phyloP scores from a whole-genome alignment of 2,797 vertebrate species.

The Percopsis omiscomaycus region DNA sequence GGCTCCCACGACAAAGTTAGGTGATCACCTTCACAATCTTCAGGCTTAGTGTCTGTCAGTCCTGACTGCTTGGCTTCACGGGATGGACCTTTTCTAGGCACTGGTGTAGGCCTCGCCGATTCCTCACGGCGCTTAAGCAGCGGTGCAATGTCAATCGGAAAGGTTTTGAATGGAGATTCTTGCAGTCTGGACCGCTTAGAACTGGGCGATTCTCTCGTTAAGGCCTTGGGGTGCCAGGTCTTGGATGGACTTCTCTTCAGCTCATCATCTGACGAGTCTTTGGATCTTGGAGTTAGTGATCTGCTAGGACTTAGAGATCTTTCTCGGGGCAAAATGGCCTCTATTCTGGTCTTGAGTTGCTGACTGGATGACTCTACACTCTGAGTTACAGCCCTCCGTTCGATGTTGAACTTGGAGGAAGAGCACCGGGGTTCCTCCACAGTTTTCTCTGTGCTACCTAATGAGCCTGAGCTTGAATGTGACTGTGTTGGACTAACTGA shows the following conservation, averaged over 20 bases:
- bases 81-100: constrained; percentile 41
- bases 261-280: constrained; percentile 47
- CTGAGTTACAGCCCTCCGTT: constrained; percentile 56
- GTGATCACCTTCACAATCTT: constrained; percentile 11
- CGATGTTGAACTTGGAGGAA: constrained; percentile 66
- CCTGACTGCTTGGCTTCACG: constrained; percentile 33
- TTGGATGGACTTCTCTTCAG: constrained; percentile 61
- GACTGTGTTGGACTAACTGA: constrained; percentile 18
- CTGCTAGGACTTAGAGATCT: constrained; percentile 29
- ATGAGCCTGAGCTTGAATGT: constrained; percentile 2
- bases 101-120: constrained; percentile 43
- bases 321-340: constrained; percentile 2
- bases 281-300: constrained; percentile 35
- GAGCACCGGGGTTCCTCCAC: constrained; percentile 10
- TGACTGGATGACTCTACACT: constrained; percentile 50
- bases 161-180: constrained; percentile 64
- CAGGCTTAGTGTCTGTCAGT: constrained; percentile 14
- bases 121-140: constrained; percentile 37
- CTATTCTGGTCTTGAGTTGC: constrained; percentile 7
- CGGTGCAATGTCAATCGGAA: constrained; percentile 55
- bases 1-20: not conserved
- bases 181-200: constrained; percentile 45
- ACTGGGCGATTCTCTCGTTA: constrained; percentile 58
- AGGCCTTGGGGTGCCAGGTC: constrained; percentile 61
- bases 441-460: constrained; percentile 13